A percentile compares a stretch with the other conserved stretches of the same genome.
These are phyloP conservation scores for Cantharis lateralis DNA, from an alignment of 2,888 invertebrate genomes.

Conservation along the genomic window DNA sequence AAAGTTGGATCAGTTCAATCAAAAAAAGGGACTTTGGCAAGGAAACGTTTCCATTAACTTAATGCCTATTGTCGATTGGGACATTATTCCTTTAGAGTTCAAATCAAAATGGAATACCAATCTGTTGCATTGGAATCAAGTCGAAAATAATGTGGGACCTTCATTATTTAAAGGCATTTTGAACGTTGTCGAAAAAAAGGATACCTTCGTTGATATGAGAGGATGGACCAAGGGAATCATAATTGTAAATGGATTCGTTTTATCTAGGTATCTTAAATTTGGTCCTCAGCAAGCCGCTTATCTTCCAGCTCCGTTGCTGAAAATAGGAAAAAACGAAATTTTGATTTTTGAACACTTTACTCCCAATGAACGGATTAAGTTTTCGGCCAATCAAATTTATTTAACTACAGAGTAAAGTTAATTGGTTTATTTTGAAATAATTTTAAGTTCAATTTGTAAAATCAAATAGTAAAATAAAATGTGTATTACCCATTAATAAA, in stretches of 20 bases:
- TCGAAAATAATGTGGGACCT: constrained; percentile 54
- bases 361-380: constrained; percentile 32
- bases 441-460: too few species aligned
- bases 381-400: constrained; percentile 34
- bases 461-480: too few species aligned
- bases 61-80: constrained; percentile 53
- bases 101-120: constrained; percentile 53
- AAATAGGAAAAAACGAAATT: constrained; percentile 53
- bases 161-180: constrained; percentile 59
- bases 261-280: constrained; percentile 81
- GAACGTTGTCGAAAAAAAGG: constrained; percentile 57
- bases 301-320: constrained; percentile 75
- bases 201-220: constrained; percentile 73
- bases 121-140: constrained; percentile 41
- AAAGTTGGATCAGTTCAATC: constrained; percentile 51
- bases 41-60: constrained; percentile 57
- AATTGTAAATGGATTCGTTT: constrained; percentile 80
- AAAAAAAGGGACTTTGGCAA: constrained; percentile 53
- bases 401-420: background rate
- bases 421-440: background rate
- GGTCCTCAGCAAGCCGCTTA: constrained; percentile 85
- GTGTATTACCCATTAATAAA: too few species aligned
- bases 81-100: constrained; percentile 60
- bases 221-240: constrained; percentile 84
- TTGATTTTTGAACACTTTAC: constrained; percentile 47